A percentile compares a stretch with the other conserved stretches of the same genome.
phyloP scores from a whole-genome alignment of 2,797 vertebrate species.

The Amblyopsis hoosieri region DNA sequence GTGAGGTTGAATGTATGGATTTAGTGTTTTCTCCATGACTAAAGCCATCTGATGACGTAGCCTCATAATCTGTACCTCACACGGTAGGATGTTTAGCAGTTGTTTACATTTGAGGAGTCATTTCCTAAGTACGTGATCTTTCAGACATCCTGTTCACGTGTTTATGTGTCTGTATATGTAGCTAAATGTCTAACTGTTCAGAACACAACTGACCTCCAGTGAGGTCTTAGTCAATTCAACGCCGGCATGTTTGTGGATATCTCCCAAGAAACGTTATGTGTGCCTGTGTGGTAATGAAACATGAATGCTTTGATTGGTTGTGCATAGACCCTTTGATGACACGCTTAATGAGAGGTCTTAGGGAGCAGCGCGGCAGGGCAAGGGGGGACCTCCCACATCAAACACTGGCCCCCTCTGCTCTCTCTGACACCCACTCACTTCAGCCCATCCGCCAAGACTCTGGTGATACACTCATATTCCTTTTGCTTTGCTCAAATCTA shows the following conservation, averaged over 20 bases:
- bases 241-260: conserved; percentile 90
- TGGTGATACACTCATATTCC: neutral
- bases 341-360: conserved; percentile 94
- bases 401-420: conserved; percentile 77
- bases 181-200: conserved; percentile 4
- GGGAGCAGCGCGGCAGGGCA: conserved; percentile 85
- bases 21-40: no score
- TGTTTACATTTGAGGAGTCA: neutral
- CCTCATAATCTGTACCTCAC: no score
- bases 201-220: conserved; percentile 66
- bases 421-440: conserved; percentile 7
- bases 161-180: conserved; percentile 68
- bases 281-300: conserved; percentile 93
- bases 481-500: neutral
- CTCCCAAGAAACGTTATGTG: conserved; percentile 80
- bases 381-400: conserved; percentile 98
- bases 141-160: conserved; percentile 28
- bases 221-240: conserved; percentile 86
- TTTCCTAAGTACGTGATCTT: neutral
- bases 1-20: no score
- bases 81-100: neutral
- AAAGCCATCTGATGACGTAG: no score
- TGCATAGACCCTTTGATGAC: conserved; percentile 91
- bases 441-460: conserved; percentile 9
- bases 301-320: conserved; percentile 94